These are phyloP conservation scores for Megaceryle alcyon DNA, from an alignment of 2,797 vertebrate genomes.

Conservation along the genomic window DNA sequence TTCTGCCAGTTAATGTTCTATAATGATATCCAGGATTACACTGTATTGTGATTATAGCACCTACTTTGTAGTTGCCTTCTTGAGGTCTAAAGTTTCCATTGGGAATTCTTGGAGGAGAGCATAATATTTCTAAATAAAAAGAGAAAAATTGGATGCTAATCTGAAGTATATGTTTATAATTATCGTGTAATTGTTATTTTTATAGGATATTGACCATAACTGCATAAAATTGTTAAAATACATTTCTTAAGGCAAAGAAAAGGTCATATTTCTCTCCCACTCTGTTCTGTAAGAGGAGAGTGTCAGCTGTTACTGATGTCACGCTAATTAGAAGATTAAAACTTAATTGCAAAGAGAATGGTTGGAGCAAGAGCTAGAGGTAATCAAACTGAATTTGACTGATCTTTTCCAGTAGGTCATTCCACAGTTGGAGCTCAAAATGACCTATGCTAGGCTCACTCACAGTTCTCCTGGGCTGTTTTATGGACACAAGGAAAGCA, in stretches of 20 bases:
- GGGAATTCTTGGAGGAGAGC: constrained; percentile 54
- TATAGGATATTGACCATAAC: not conserved
- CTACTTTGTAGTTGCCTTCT: not conserved
- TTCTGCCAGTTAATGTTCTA: rapidly evolving
- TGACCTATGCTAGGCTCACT: not conserved
- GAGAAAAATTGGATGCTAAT: not conserved
- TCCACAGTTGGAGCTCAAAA: not conserved
- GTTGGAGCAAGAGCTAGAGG: not conserved
- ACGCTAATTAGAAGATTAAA: not conserved
- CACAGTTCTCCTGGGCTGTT: not conserved
- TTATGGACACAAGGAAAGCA: not conserved
- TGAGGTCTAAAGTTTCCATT: constrained; percentile 25
- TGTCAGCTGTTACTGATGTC: not conserved
- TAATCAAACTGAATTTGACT: not conserved
- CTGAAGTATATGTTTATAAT: not conserved
- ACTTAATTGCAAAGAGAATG: not conserved
- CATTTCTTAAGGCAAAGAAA: not conserved
- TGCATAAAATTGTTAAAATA: not conserved
- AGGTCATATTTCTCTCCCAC: not conserved
- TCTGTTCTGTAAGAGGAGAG: not conserved
- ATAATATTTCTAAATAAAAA: constrained; percentile 60
- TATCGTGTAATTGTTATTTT: not conserved
- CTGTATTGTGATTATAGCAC: not conserved
- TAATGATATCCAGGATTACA: constrained; percentile 48
- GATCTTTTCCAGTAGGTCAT: not conserved